Evolutionary conservation across 2,797 vertebrate species (phyloP).

Genomic region (Melopsittacus undulatus): DNA sequence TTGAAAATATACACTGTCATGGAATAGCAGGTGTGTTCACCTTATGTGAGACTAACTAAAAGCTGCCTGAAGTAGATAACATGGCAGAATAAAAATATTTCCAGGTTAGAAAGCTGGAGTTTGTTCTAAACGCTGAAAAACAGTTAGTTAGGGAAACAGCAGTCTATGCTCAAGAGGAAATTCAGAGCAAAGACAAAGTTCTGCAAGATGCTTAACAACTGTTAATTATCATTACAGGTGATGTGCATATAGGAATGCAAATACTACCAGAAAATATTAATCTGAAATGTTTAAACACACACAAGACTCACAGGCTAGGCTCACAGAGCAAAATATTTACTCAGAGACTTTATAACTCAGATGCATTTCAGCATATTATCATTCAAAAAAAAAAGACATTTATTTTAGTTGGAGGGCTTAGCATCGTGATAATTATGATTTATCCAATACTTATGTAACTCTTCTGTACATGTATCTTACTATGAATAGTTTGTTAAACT

Average conservation of each 20-base stretch:
- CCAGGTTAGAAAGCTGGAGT: neutral
- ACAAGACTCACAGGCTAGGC: neutral
- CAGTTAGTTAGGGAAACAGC: neutral
- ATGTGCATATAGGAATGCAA: neutral
- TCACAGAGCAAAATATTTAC: slow-evolving; percentile 9
- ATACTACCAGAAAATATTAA: neutral
- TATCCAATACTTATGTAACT: neutral
- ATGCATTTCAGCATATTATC: neutral
- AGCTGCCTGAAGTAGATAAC: neutral
- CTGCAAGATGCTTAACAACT: neutral
- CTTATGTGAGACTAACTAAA: neutral
- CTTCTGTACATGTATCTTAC: slow-evolving; percentile 30
- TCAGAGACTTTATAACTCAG: neutral
- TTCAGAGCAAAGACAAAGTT: neutral
- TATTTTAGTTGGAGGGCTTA: slow-evolving; percentile 2
- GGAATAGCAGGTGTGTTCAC: neutral
- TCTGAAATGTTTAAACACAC: neutral
- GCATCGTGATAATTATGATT: neutral
- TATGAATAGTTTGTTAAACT: slow-evolving; percentile 60
- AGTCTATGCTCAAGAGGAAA: neutral
- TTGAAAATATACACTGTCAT: neutral
- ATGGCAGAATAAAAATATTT: neutral
- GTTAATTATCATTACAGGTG: neutral
- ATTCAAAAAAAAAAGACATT: neutral
- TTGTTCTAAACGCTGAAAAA: neutral